These are phyloP conservation scores for Neomonachus schauinslandi DNA, from an alignment of 2,113 vertebrate genomes.

Conservation along the genomic window DNA sequence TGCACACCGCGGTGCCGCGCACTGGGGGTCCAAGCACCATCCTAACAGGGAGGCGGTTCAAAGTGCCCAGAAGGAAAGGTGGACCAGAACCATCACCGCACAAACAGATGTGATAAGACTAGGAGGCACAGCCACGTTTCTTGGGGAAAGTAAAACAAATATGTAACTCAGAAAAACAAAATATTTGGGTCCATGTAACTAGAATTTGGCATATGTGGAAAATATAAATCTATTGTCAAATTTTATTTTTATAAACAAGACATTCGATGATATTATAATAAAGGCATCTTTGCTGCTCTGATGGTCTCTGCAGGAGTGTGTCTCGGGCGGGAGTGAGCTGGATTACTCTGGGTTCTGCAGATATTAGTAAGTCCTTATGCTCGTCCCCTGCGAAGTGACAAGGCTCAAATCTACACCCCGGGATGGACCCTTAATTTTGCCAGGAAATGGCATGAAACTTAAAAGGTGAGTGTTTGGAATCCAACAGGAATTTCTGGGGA, in stretches of 20 bases:
- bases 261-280: too few species aligned
- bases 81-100: too few species aligned
- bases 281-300: not conserved
- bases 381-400: not conserved
- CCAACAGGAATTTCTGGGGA: not conserved
- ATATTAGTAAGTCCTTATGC: accelerated
- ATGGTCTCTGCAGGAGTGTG: accelerated
- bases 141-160: not conserved
- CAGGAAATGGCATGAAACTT: not conserved
- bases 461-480: not conserved
- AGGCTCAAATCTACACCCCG: not conserved
- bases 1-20: accelerated
- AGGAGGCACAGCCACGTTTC: accelerated
- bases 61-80: not conserved
- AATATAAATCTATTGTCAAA: too few species aligned
- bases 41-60: not conserved
- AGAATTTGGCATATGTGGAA: not conserved
- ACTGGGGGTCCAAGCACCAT: accelerated
- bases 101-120: not conserved
- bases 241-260: not conserved
- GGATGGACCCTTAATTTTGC: not conserved
- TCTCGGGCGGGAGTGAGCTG: not conserved
- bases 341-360: not conserved
- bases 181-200: not conserved
- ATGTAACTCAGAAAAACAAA: not conserved